Base-by-base conservation (phyloP, 1,140 invertebrate genomes). In the Drosophila baimaii region DNA sequence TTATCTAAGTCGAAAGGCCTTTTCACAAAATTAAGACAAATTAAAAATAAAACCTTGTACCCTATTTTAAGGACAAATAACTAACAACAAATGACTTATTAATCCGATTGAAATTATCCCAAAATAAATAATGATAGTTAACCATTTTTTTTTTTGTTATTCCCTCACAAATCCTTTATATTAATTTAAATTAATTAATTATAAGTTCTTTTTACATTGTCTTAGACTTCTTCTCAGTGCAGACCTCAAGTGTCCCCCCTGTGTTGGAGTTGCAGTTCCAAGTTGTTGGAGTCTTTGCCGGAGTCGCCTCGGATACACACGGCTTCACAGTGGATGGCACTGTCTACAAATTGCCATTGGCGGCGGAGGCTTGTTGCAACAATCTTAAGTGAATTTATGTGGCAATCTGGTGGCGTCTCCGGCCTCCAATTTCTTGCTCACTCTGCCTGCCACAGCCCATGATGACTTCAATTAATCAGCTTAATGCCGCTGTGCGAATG, bases 401-500 rank as follows among this genome's bases (percentile, higher is more conserved):
- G 72, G 77, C 84, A 89, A 89, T 89, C 84, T 74, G 77, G 58
- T 70, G 77, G 74, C 49, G 57, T 65, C 59, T 63, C 33, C 43
- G 46, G 71, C 72, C 70, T 69, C 58, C 51, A 57, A 65, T 77
- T 46, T 64, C 62, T 70, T 54, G 59, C 63, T 76, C 54, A 56
- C 73, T 54, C 31, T 63, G 65, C 52, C 71, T 88, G 84, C 80
- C 84, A 84, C 68, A 80, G 61, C 65, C 72, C 65, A 58, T 84
- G 84, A 88, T 89, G 84, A 89, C 77, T 89, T 81, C 85, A 89
- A 88, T 88, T 88, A 88, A 88, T 88, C 81, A 88, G 84, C 63
- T 77, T 86, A 73, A 88, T 81, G 49, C 58, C 58, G 59, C 74
- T 52, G 51, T 23, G 73, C 66, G 62, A 75, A 81, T 81, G 78